A percentile compares a stretch with the other conserved stretches of the same genome.
Evolutionary conservation across 2,888 invertebrate species (phyloP).

Genomic region (Chrysomela aeneicollis): DNA sequence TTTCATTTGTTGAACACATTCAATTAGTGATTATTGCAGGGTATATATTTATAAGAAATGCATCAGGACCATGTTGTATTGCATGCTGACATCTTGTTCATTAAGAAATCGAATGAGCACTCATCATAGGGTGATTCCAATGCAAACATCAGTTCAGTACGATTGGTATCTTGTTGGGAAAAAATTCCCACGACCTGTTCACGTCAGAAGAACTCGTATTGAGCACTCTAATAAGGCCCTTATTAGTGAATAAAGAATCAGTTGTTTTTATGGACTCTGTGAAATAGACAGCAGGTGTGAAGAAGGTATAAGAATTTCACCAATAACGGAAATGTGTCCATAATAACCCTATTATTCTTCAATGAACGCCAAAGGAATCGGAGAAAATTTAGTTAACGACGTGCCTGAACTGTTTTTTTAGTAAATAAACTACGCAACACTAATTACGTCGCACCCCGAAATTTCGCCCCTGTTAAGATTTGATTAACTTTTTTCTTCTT

Average conservation of each 20-base stretch:
- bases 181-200: slow-evolving; percentile 4
- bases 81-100: not conserved
- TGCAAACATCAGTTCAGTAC: slow-evolving; percentile 1
- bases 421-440: too few species aligned
- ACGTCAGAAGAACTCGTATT: not conserved
- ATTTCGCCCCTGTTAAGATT: too few species aligned
- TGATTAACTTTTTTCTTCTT: too few species aligned
- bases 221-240: not conserved
- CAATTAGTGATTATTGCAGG: too few species aligned
- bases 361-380: not conserved
- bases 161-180: not conserved
- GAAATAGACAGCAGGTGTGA: not conserved
- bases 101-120: not conserved
- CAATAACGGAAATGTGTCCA: not conserved
- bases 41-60: too few species aligned
- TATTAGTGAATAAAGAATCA: not conserved
- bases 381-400: slow-evolving; percentile 2
- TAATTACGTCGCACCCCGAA: too few species aligned
- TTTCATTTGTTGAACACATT: too few species aligned
- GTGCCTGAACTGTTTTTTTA: not conserved
- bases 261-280: not conserved
- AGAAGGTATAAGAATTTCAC: not conserved
- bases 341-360: slow-evolving; percentile 1
- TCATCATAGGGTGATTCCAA: not conserved
- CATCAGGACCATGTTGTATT: not conserved